Evolutionary conservation across 2,113 vertebrate genomes (phyloP), one percentile per base, ranked within the genome.

Genomic region (cattle (Bos taurus)): DNA sequence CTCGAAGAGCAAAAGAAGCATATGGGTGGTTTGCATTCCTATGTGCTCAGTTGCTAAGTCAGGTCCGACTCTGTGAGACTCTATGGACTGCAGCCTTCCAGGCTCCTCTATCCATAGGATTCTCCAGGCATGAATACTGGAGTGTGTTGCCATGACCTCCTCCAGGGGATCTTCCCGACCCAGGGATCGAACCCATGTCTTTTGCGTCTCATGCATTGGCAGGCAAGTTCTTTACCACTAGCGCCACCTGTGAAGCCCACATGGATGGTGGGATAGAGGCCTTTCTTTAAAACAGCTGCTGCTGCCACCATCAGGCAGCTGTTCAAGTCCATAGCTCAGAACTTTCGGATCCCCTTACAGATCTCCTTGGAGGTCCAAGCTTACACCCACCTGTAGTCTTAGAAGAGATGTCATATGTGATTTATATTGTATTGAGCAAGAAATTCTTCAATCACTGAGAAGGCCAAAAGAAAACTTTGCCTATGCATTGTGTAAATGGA

Each of bases 351-450:
- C 54, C 89, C 77, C 71, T 96, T 67, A 81, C 71, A 90, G 50
- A 19, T 60, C 71, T 92, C 95, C 64, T 88, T 12, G 6, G 91
- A 54, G 56, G 50, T 64, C 67, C 80, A 54, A 57, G 59, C 71
- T 91, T 95, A 90, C 71, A 95, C 97, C 64, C 36, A 74, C 12
- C 40, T 97, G 94, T 93, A 94, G 77, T 90, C 60, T 92, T 94
- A 88, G 67, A 97, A 95, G 95, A 97, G 46, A 80, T 93, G 90
- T 97, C 95, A 91, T 94, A 36, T 85, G 93, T 97, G 96, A 97
- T 98, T 98, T 98, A 98, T 96, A 97, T 50, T 84, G 28, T 67
- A 77, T 52, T 36, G 59, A 95, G 74, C 74, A 64, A 84, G 80
- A 91, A 96, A 83, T 91, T 90, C 19, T 97, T 94, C 97, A 95